Evolutionary conservation across 35 echinoderm and acorn worm genomes (phyloP).

Genomic region (Patiria miniata): DNA sequence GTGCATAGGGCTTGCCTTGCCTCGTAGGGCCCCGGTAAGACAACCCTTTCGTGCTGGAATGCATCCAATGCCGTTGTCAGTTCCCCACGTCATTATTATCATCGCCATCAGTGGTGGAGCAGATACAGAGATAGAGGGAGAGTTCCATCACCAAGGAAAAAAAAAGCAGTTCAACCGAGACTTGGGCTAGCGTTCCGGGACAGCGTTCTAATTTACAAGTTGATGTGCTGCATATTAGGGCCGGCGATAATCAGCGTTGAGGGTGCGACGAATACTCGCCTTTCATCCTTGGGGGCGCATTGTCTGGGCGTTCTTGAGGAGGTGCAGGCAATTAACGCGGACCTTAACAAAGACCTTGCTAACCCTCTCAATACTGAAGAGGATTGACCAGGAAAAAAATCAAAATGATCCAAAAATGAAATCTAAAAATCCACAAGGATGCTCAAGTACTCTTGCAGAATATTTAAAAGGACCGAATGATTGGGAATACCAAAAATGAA

Average conservation of each 20-base stretch:
- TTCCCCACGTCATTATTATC: too few species aligned
- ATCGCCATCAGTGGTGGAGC: not conserved
- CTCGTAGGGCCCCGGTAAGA: not conserved
- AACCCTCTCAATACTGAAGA: too few species aligned
- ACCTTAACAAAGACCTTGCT: constrained; percentile 11
- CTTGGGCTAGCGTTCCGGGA: too few species aligned
- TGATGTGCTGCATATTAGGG: constrained; percentile 17
- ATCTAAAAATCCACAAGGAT: not conserved
- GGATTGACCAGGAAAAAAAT: not conserved
- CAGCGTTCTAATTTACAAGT: not conserved
- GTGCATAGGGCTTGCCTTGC: constrained; percentile 6
- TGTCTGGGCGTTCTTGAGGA: not conserved
- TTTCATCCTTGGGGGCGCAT: not conserved
- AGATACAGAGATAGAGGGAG: not conserved
- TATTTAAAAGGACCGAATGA: too few species aligned
- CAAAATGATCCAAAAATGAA: not conserved
- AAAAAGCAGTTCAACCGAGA: too few species aligned
- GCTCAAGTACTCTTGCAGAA: too few species aligned
- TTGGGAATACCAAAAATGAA: too few species aligned
- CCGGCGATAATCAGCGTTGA: not conserved
- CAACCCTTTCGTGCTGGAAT: not conserved
- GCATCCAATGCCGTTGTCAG: too few species aligned
- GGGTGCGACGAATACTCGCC: not conserved
- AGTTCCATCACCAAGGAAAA: not conserved
- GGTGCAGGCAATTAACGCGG: constrained; percentile 5